Conservation (phyloP, 2,888 invertebrate species). For the Rhabditophanes sp. region DNA sequence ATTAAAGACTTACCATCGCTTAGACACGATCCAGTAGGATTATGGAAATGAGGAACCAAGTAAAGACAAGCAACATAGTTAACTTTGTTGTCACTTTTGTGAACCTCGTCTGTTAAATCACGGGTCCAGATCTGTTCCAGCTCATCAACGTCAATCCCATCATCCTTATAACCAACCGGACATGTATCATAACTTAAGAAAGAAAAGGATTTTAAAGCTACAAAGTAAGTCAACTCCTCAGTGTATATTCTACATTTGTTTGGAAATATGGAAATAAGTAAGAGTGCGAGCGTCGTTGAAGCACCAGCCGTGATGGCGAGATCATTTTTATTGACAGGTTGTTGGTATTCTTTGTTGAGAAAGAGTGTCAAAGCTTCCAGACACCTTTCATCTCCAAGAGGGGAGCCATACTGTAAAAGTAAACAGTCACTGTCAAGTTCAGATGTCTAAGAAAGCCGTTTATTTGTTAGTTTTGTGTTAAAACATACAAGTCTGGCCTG, state of each 20-base stretch:
- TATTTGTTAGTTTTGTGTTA: background rate
- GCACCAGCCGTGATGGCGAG: slow-evolving; percentile 54
- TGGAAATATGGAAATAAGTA: slow-evolving; percentile 45
- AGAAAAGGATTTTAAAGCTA: slow-evolving; percentile 52
- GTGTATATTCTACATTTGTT: slow-evolving; percentile 51
- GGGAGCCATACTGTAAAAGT: slow-evolving; percentile 13
- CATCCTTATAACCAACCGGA: slow-evolving; percentile 47
- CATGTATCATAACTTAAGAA: slow-evolving; percentile 49
- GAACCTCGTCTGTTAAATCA: slow-evolving; percentile 26
- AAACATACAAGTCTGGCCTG: slow-evolving; percentile 5
- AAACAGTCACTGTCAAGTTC: slow-evolving; percentile 4
- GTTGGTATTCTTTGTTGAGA: slow-evolving; percentile 9
- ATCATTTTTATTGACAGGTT: slow-evolving; percentile 46
- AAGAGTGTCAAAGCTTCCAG: slow-evolving; percentile 9
- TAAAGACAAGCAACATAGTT: slow-evolving; percentile 52
- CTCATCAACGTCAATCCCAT: slow-evolving; percentile 50
- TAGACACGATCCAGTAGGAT: slow-evolving; percentile 50
- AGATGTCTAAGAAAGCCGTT: slow-evolving; percentile 1
- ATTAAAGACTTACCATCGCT: slow-evolving; percentile 6
- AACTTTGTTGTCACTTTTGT: slow-evolving; percentile 3
- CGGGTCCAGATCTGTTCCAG: slow-evolving; percentile 47
- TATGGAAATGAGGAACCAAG: slow-evolving; percentile 53
- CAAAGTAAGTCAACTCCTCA: slow-evolving; percentile 56
- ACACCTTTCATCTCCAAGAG: slow-evolving; percentile 9
- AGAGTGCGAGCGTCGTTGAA: slow-evolving; percentile 52